Conservation (phyloP, 2,113 vertebrate genomes). For the Planiliza haematocheilus region DNA sequence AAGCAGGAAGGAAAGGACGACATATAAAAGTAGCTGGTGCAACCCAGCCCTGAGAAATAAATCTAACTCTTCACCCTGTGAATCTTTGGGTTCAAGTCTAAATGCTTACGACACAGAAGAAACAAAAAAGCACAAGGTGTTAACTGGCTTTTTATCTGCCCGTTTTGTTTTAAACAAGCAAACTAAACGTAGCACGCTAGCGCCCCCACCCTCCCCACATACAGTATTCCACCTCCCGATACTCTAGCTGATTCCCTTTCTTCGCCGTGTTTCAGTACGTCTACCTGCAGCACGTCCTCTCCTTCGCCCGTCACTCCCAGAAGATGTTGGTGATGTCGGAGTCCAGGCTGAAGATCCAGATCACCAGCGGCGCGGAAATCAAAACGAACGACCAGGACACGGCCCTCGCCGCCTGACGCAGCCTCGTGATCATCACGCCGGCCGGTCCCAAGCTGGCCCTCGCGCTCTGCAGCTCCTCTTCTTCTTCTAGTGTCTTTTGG, state of each 20-base stretch:
- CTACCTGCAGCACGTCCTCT: not conserved
- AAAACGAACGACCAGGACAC: constrained; percentile 85
- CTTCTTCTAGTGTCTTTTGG: constrained; percentile 74
- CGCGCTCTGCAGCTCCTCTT: constrained; percentile 57
- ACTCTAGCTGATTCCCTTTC: not conserved
- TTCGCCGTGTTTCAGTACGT: not conserved
- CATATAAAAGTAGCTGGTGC: no score
- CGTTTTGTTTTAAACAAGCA: no score
- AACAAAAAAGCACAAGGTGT: not conserved
- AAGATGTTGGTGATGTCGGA: constrained; percentile 87
- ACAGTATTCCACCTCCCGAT: not conserved
- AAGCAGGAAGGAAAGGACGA: no score
- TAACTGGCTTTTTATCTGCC: no score
- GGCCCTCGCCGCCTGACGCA: constrained; percentile 67
- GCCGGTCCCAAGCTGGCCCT: constrained; percentile 3
- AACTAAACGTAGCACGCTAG: no score
- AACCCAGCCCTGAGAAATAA: no score
- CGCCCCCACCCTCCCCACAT: no score
- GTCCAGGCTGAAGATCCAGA: constrained; percentile 87
- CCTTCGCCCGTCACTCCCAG: constrained; percentile 75
- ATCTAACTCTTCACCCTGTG: no score
- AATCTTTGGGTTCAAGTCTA: not conserved
- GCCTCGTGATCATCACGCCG: not conserved
- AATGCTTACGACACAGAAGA: not conserved
- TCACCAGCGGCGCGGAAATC: constrained; percentile 76